Percentiles rank a stretch among this genome's conserved stretches.
Conservation (phyloP, 1,140 invertebrate genomes). For the Magallana angulata region DNA sequence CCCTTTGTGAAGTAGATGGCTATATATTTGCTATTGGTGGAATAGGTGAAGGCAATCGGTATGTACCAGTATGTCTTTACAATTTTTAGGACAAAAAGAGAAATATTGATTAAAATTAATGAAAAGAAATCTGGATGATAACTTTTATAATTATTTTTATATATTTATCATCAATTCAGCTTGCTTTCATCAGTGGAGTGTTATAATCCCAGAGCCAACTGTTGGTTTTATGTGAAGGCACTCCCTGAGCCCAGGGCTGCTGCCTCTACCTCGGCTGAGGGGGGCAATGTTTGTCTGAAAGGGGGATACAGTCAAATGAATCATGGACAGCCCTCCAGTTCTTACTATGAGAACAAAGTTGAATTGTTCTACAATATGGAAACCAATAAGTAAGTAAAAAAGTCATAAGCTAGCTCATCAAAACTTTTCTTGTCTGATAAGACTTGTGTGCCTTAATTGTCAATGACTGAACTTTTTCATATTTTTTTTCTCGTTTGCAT, state of each 20-base stretch:
- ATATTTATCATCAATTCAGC: too few species aligned
- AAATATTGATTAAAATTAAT: too few species aligned
- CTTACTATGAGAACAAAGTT: constrained; percentile 36
- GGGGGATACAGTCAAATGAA: constrained; percentile 56
- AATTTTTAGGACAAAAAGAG: too few species aligned
- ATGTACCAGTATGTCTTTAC: not conserved
- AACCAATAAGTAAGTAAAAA: constrained; percentile 48
- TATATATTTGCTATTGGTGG: constrained; percentile 4
- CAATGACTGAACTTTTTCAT: too few species aligned
- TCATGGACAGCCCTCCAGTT: constrained; percentile 1
- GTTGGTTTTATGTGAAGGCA: constrained; percentile 47
- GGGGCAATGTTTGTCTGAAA: constrained; percentile 53
- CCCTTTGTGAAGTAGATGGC: not conserved
- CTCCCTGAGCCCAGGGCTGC: constrained; percentile 52
- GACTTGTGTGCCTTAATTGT: too few species aligned
- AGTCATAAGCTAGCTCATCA: too few species aligned
- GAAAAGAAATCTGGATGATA: too few species aligned
- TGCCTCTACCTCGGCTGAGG: constrained; percentile 23
- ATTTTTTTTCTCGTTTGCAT: too few species aligned
- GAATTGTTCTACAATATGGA: constrained; percentile 49
- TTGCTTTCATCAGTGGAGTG: constrained; percentile 52
- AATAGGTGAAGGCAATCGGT: constrained; percentile 4
- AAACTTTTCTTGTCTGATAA: too few species aligned
- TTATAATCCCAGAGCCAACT: constrained; percentile 51
- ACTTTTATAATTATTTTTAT: too few species aligned